A percentile compares a stretch with the other conserved stretches of the same genome.
Conservation (phyloP, 2,888 invertebrate genomes). For the Dasypogon diadema region DNA sequence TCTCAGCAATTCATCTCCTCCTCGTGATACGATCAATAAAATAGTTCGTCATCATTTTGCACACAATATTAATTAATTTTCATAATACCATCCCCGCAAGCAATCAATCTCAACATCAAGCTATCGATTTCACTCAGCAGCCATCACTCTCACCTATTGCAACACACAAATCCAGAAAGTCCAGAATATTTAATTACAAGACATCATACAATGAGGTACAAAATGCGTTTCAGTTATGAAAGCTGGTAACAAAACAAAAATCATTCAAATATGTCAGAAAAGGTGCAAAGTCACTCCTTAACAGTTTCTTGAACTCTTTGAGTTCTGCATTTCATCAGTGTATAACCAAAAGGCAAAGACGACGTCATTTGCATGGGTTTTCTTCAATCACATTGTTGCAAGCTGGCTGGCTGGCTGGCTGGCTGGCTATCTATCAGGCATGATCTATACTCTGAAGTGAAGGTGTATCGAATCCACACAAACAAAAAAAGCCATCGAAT, state of each 20-base stretch:
- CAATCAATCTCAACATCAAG: constrained; percentile 3
- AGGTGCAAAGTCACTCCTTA: constrained; percentile 38
- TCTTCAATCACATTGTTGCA: constrained; percentile 23
- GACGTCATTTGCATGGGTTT: constrained; percentile 35
- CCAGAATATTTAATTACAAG: constrained; percentile 40
- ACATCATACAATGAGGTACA: constrained; percentile 29
- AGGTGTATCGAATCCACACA: constrained; percentile 37
- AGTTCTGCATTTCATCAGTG: constrained; percentile 11
- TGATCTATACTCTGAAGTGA: constrained; percentile 20
- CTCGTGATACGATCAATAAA: too few relatives aligned
- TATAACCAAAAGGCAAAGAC: background rate
- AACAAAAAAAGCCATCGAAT: background rate
- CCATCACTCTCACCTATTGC: constrained; percentile 6
- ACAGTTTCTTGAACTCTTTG: constrained; percentile 50
- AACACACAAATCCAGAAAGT: background rate
- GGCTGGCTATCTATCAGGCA: background rate
- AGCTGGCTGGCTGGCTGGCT: constrained; percentile 14
- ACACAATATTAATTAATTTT: background rate
- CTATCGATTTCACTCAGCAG: constrained; percentile 30
- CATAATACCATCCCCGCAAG: background rate
- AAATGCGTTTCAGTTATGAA: constrained; percentile 41
- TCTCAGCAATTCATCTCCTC: too few relatives aligned
- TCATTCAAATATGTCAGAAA: constrained; percentile 46
- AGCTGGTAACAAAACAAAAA: constrained; percentile 48
- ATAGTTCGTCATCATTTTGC: too few relatives aligned